Conservation (phyloP, 2,113 vertebrate genomes). For the Sigmodon hispidus region DNA sequence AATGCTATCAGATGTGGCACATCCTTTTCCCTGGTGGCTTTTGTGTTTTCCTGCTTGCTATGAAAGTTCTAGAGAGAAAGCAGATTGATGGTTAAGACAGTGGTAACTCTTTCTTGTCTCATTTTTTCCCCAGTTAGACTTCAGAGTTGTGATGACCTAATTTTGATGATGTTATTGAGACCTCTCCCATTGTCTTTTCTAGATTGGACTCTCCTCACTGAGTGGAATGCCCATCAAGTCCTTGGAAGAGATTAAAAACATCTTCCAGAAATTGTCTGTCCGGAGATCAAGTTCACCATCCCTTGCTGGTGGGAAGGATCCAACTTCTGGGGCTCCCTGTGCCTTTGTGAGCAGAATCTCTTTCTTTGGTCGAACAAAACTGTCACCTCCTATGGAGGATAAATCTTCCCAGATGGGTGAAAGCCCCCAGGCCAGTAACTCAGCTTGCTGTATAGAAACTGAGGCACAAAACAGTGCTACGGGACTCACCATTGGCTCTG, state of each 20-base stretch:
- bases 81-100: neutral
- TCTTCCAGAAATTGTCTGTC: slow-evolving; percentile 91
- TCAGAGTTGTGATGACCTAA: neutral
- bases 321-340: slow-evolving; percentile 79
- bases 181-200: slow-evolving; percentile 61
- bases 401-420: slow-evolving; percentile 12
- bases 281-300: slow-evolving; percentile 85
- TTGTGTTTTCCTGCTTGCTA: neutral
- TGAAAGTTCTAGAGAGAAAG: neutral
- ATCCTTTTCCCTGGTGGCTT: neutral
- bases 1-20: neutral
- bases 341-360: slow-evolving; percentile 85
- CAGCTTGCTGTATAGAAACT: neutral
- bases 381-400: slow-evolving; percentile 76
- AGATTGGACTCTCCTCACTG: slow-evolving; percentile 87
- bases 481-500: neutral
- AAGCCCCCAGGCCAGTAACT: neutral
- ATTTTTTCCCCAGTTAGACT: neutral
- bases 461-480: neutral
- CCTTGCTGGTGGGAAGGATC: slow-evolving; percentile 74
- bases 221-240: slow-evolving; percentile 87
- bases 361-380: slow-evolving; percentile 85
- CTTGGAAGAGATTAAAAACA: slow-evolving; percentile 91
- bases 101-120: neutral
- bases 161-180: neutral